phyloP scores from a whole-genome alignment of 2,113 vertebrate species.

The Menura novaehollandiae region DNA sequence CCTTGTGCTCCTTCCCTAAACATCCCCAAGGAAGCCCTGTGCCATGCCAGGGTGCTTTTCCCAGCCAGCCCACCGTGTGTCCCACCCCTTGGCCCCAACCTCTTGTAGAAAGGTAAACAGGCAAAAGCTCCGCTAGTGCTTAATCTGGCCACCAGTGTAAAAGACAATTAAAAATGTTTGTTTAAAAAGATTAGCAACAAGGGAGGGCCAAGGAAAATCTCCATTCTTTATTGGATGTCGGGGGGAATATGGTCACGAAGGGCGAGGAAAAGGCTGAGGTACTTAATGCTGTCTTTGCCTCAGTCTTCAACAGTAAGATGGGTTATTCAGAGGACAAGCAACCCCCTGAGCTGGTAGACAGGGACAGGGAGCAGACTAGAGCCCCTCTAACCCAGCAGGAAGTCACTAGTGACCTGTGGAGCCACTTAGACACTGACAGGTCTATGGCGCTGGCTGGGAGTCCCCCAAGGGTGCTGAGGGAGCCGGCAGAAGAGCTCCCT shows the following conservation, averaged over 20 bases:
- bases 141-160: not conserved
- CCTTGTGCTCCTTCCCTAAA: not conserved
- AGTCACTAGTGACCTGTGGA: not conserved
- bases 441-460: not conserved
- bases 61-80: not conserved
- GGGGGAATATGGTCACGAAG: too few relatives aligned
- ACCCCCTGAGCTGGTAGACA: rapidly evolving
- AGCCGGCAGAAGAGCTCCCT: not conserved
- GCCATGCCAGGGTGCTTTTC: not conserved
- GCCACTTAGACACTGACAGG: too few relatives aligned
- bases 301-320: not conserved
- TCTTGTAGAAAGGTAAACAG: not conserved
- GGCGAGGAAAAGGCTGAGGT: not conserved
- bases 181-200: too few relatives aligned
- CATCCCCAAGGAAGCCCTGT: not conserved
- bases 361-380: not conserved
- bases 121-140: too few relatives aligned
- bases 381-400: too few relatives aligned
- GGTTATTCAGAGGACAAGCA: rapidly evolving
- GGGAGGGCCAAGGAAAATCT: too few relatives aligned
- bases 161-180: not conserved
- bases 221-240: too few relatives aligned
- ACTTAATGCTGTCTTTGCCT: not conserved
- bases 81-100: rapidly evolving
- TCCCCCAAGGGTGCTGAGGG: too few relatives aligned